phyloP scores from a whole-genome alignment of 1,140 invertebrate genomes.

The Ctenoplectra terminalis region DNA sequence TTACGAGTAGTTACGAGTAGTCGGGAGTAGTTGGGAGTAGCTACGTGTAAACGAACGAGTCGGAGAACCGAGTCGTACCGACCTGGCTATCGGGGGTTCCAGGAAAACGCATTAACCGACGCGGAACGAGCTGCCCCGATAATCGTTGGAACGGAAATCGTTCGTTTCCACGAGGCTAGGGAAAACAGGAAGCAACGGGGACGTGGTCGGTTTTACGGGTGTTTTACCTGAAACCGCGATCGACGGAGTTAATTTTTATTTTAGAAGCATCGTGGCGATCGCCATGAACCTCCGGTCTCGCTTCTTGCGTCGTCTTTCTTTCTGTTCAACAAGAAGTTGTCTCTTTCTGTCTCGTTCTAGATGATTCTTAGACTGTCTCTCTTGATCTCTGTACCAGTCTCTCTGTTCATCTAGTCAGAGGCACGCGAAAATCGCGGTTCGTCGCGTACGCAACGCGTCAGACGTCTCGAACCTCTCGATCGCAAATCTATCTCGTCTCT shows the following conservation, averaged over 20 bases:
- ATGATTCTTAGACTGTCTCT: neutral
- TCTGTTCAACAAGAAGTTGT: no score
- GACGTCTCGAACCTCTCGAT: neutral
- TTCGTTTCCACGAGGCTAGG: neutral
- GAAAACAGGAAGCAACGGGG: slow-evolving; percentile 5
- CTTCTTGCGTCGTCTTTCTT: neutral
- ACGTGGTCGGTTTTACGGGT: neutral
- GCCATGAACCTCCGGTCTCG: neutral
- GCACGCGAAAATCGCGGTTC: slow-evolving; percentile 35
- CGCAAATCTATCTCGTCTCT: slow-evolving; percentile 18
- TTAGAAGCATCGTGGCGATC: neutral
- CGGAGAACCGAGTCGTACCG: neutral
- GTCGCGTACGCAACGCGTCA: slow-evolving; percentile 26
- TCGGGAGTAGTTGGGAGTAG: no score
- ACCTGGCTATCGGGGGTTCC: slow-evolving; percentile 27
- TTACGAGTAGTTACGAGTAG: no score
- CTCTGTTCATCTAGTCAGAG: neutral
- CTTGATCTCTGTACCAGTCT: neutral
- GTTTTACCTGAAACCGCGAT: slow-evolving; percentile 1
- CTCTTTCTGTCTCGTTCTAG: neutral
- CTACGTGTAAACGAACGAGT: neutral
- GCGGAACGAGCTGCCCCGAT: slow-evolving; percentile 10
- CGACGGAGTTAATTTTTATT: slow-evolving; percentile 10
- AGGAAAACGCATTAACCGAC: slow-evolving; percentile 35
- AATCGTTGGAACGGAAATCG: slow-evolving; percentile 32